Percentiles rank a stretch among this genome's conserved stretches.
phyloP scores from a whole-genome alignment of 2,113 vertebrate genomes.

The Fregetta grallaria region DNA sequence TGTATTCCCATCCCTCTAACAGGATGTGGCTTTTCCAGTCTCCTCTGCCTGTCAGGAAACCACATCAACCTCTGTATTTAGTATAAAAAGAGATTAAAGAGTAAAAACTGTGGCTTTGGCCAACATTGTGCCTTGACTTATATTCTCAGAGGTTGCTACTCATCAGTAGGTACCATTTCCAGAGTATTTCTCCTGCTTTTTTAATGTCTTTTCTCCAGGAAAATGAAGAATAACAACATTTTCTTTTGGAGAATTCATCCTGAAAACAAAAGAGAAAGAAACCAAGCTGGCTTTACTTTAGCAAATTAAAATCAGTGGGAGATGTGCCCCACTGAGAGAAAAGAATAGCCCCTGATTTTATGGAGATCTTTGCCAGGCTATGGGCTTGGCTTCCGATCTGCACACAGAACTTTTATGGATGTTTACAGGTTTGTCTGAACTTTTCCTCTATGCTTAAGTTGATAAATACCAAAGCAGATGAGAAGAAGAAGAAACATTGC shows the following conservation, averaged over 20 bases:
- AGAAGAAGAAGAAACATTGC: neutral
- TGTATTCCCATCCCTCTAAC: neutral
- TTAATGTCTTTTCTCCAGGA: neutral
- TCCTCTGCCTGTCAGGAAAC: neutral
- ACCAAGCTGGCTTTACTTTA: neutral
- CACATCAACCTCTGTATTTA: neutral
- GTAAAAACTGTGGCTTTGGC: neutral
- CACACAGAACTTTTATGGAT: neutral
- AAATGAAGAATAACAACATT: neutral
- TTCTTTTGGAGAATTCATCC: neutral
- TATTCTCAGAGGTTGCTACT: neutral
- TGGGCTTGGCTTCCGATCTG: neutral
- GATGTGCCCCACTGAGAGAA: neutral
- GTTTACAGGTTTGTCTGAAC: neutral
- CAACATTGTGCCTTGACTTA: neutral
- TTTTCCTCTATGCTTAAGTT: neutral
- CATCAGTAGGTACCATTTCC: neutral
- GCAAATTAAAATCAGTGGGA: conserved; percentile 15
- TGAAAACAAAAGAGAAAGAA: conserved; percentile 11
- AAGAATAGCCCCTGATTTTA: conserved; percentile 11
- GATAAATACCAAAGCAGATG: neutral
- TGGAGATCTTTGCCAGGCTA: neutral
- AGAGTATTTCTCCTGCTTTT: neutral
- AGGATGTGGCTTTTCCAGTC: neutral
- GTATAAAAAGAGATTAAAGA: conserved; percentile 3